These are phyloP conservation scores for Periophthalmus magnuspinnatus DNA, from an alignment of 2,797 vertebrate genomes.

Conservation along the genomic window DNA sequence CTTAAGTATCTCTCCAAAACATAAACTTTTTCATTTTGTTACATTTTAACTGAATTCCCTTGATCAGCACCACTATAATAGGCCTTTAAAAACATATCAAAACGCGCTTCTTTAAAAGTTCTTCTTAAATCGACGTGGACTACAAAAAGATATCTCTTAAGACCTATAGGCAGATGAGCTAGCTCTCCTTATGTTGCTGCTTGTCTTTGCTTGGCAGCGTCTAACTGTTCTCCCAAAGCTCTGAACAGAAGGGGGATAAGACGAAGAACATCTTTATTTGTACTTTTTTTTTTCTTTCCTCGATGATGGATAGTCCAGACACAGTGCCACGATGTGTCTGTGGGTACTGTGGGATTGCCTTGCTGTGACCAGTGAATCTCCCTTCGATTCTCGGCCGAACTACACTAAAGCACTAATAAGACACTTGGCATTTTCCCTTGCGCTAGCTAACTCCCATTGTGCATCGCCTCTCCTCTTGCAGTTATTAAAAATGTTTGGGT, in stretches of 20 bases:
- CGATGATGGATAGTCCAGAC: conserved; percentile 68
- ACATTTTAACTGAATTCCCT: conserved; percentile 10
- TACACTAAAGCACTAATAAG: conserved; percentile 75
- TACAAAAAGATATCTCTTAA: conserved; percentile 36
- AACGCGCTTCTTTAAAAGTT: conserved; percentile 22
- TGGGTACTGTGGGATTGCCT: conserved; percentile 58
- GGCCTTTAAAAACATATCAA: conserved; percentile 25
- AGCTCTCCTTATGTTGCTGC: conserved; percentile 53
- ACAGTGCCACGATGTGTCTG: conserved; percentile 60
- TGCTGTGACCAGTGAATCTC: conserved; percentile 68
- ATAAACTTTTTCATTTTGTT: background rate
- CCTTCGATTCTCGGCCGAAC: conserved; percentile 69
- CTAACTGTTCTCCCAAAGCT: conserved; percentile 57
- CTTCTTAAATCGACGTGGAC: conserved; percentile 27
- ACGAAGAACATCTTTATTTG: conserved; percentile 47
- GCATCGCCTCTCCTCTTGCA: conserved; percentile 44
- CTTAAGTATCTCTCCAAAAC: background rate
- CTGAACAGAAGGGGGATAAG: conserved; percentile 62
- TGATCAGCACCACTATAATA: conserved; percentile 18
- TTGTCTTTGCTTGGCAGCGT: conserved; percentile 55
- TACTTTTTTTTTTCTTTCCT: conserved; percentile 21
- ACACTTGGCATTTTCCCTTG: conserved; percentile 76
- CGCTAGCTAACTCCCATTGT: conserved; percentile 63
- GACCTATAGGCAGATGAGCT: conserved; percentile 37
- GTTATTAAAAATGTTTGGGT: conserved; percentile 37